Base-by-base conservation (phyloP, 2,113 vertebrate species). In the Mesembrinibis cayennensis region DNA sequence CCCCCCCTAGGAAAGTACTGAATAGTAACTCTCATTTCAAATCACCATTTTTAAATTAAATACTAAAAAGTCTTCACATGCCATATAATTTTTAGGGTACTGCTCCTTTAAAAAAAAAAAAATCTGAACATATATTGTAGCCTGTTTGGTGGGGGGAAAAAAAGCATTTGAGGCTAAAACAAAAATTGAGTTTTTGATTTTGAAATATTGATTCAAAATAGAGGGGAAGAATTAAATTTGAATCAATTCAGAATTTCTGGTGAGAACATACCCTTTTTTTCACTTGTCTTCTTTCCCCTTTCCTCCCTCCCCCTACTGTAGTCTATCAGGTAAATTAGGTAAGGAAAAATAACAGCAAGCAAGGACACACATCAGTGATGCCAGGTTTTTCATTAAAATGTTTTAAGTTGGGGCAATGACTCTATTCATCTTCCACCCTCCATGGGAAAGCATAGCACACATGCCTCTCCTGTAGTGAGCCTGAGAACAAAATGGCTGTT, bases 171-270 rank as follows among this genome's bases (percentile, higher is more conserved):
- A 93, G 16, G 44, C 50, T 79, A 38, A 89, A 97, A 50, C 52
- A 74, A 79, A 93, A 95, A 87, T 4, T 47, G 80, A 89, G 65
- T 3, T 87, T 91, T 76, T 91, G 66, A 87, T 94, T 95, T 95
- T 91, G 87, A 95, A 93, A 45, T 78, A 95, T 91, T 87, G 89
- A 93, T 92, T 93, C 81, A 87, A 97, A 97, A 82, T 65, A 92
- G 22, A 91, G 73, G 80, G 72, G 55, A 83, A 58, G 71, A 89
- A 95, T 89, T 95, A 92, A 93, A 87, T 96, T 93, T 91, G 45
- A 89, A 93, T 87, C 77, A 78, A 74, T 92, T 91, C 86, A 78
- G 83, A 95, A 91, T 72, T 95, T 90, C 77, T 95, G 36, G 81
- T 82, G 47, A 91, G 56, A 89, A 91, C 38, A 67, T 80, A 47